Conservation (phyloP, 2,797 vertebrate genomes). For the Petrocephalus schoutedeni region DNA sequence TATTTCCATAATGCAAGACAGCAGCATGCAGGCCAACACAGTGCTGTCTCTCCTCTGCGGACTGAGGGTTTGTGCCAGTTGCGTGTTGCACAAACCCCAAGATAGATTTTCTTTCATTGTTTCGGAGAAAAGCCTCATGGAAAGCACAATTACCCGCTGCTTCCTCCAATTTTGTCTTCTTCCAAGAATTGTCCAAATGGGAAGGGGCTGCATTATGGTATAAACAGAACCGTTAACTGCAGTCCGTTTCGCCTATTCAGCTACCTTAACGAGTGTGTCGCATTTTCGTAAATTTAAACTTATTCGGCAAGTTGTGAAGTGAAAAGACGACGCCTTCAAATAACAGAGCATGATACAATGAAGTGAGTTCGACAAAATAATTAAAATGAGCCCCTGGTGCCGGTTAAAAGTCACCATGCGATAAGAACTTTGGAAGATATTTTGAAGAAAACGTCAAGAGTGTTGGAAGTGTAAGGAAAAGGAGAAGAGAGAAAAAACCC, state of each 20-base stretch:
- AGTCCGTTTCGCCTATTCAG: neutral
- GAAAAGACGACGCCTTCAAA: neutral
- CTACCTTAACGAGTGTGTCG: neutral
- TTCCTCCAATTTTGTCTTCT: neutral
- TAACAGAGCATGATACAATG: neutral
- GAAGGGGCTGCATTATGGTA: neutral
- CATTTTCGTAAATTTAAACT: neutral
- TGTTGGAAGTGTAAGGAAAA: no score
- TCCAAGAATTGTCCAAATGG: neutral
- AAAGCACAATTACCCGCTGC: neutral
- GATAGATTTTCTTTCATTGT: neutral
- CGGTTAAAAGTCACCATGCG: neutral
- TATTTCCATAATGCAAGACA: neutral
- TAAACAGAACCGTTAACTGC: neutral
- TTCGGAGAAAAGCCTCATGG: neutral
- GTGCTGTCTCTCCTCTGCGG: neutral
- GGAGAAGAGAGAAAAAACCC: neutral
- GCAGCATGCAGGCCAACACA: neutral
- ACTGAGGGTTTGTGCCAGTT: neutral
- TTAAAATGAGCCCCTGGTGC: neutral
- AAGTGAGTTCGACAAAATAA: neutral
- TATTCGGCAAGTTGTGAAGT: neutral
- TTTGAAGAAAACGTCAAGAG: neutral
- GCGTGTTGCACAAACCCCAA: neutral
- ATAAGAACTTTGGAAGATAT: neutral